A percentile compares a stretch with the other conserved stretches of the same genome.
Evolutionary conservation across 1,140 invertebrate species (phyloP).

Genomic region (Mercenaria mercenaria): DNA sequence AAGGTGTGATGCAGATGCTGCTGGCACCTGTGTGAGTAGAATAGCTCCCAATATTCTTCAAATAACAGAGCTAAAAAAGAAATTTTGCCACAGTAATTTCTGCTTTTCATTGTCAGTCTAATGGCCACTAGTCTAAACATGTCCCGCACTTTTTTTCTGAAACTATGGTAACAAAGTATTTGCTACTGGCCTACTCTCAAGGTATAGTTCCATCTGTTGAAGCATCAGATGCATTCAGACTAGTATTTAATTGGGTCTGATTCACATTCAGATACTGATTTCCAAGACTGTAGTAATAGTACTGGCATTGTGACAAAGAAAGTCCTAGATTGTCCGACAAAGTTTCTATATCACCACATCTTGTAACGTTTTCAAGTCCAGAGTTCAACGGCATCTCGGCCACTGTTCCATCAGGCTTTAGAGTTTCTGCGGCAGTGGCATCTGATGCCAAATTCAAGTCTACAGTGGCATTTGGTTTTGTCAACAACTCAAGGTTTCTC

Average conservation of each 20-base stretch:
- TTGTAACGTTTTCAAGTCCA: neutral
- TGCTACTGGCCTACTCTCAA: no score
- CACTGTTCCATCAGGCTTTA: constrained; percentile 49
- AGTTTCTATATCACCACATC: neutral
- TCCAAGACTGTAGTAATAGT: neutral
- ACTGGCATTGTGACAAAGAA: constrained; percentile 1
- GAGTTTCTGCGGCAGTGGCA: neutral
- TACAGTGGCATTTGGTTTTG: neutral
- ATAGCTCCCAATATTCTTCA: no score
- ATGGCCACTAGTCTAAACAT: no score
- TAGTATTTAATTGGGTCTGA: neutral
- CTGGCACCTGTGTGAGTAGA: no score
- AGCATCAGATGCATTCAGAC: neutral
- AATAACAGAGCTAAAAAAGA: no score
- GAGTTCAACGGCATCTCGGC: neutral
- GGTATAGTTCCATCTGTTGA: neutral
- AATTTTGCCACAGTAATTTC: no score
- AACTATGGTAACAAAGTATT: no score
- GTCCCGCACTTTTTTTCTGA: no score
- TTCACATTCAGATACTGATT: constrained; percentile 4
- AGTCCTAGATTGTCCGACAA: constrained; percentile 6
- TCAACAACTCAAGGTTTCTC: neutral
- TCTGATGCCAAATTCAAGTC: neutral
- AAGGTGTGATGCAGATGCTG: no score
- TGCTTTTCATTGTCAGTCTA: no score